A percentile compares a stretch with the other conserved stretches of the same genome.
phyloP scores from a whole-genome alignment of 2,113 vertebrate genomes.

The Pteruthius melanotis region DNA sequence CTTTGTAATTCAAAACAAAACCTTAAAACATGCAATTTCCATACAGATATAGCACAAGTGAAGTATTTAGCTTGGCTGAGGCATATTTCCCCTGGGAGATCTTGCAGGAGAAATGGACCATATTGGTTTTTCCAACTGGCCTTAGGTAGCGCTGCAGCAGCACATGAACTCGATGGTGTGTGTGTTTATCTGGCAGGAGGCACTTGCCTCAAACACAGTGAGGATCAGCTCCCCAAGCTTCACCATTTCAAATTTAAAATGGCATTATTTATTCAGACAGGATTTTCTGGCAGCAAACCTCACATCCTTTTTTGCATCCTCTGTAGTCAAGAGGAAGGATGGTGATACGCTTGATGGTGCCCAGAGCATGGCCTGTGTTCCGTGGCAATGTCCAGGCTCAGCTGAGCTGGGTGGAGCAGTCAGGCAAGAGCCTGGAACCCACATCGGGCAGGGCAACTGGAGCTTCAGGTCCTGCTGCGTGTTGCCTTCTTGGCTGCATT shows the following conservation, averaged over 20 bases:
- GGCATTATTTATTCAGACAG: background rate
- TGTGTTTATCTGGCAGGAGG: background rate
- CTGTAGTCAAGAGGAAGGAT: background rate
- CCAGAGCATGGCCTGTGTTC: background rate
- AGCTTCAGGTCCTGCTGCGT: background rate
- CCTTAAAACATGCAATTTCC: background rate
- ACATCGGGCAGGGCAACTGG: background rate
- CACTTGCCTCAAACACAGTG: background rate
- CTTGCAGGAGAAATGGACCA: background rate
- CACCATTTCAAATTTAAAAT: background rate
- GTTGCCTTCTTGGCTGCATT: background rate
- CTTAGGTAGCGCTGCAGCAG: background rate
- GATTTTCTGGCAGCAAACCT: background rate
- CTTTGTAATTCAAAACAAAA: background rate
- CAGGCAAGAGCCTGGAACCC: background rate
- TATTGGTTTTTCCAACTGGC: background rate
- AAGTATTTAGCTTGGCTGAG: background rate
- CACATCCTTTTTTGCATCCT: background rate
- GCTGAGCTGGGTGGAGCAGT: background rate
- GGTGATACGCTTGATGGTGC: fast-evolving
- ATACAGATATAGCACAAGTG: background rate
- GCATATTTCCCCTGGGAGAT: background rate
- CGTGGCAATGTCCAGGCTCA: fast-evolving
- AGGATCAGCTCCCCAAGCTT: background rate
- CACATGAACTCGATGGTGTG: background rate